Evolutionary conservation across 2,797 vertebrate genomes (phyloP).

Genomic region (Gallirallus australis): DNA sequence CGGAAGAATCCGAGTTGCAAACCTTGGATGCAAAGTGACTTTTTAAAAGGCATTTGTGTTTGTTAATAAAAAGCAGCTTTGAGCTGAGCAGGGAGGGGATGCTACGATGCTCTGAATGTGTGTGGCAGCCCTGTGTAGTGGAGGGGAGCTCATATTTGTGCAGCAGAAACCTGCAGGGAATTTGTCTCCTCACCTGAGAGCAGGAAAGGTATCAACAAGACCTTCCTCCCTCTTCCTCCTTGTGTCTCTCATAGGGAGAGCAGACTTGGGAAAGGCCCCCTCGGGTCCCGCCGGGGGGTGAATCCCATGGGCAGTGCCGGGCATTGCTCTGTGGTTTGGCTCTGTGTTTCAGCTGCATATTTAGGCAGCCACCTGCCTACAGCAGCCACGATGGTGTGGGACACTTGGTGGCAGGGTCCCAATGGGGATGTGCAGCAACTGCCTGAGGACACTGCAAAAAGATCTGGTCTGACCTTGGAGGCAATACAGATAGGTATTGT

Average conservation of each 20-base stretch:
- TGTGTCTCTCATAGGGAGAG: background rate
- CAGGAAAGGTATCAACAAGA: background rate
- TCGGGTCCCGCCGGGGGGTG: background rate
- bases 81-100: background rate
- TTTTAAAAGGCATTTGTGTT: background rate
- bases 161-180: background rate
- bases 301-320: background rate
- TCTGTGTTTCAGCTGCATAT: accelerated
- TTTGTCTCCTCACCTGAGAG: background rate
- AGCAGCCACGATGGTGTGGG: accelerated
- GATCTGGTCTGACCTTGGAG: background rate
- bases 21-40: constrained; percentile 45
- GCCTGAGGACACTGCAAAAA: background rate
- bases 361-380: background rate
- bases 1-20: constrained; percentile 31
- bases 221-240: background rate
- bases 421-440: background rate
- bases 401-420: background rate
- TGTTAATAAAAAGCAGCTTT: constrained; percentile 51
- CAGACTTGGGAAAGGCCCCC: background rate
- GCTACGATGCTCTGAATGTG: background rate
- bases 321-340: background rate
- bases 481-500: background rate
- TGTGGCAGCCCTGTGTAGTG: background rate
- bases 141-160: background rate